These are phyloP conservation scores for Daubentonia madagascariensis DNA, from an alignment of 2,113 vertebrate genomes.

Conservation along the genomic window DNA sequence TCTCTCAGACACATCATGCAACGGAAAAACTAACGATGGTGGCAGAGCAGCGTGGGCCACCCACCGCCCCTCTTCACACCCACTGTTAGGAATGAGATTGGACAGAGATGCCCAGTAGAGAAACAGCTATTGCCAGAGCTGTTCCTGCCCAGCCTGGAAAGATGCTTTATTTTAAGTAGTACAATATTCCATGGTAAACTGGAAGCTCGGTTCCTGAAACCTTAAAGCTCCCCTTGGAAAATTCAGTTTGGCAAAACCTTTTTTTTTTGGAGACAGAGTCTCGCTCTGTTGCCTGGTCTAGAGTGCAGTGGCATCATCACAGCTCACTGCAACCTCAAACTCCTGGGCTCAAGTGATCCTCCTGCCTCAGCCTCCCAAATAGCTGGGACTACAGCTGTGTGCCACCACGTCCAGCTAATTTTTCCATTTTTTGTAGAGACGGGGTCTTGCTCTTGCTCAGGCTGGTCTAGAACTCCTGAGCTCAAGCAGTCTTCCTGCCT, in stretches of 20 bases:
- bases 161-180: background rate
- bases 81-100: background rate
- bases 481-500: too few relatives aligned
- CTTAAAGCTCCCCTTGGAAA: background rate
- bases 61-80: background rate
- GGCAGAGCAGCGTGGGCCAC: background rate
- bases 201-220: background rate
- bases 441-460: too few relatives aligned
- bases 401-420: too few relatives aligned
- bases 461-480: too few relatives aligned
- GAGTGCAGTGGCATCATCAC: too few relatives aligned
- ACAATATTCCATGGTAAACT: background rate
- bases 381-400: too few relatives aligned
- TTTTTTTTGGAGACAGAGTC: too few relatives aligned
- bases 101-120: background rate
- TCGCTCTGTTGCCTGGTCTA: too few relatives aligned
- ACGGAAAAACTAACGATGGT: background rate
- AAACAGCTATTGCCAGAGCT: background rate
- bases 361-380: too few relatives aligned
- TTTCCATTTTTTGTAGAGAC: too few relatives aligned
- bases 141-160: background rate
- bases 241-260: background rate
- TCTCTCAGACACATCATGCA: background rate
- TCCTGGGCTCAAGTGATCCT: too few relatives aligned
- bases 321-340: too few relatives aligned